Conservation (phyloP, 2,888 invertebrate genomes). For the Drosophila suboccidentalis region DNA sequence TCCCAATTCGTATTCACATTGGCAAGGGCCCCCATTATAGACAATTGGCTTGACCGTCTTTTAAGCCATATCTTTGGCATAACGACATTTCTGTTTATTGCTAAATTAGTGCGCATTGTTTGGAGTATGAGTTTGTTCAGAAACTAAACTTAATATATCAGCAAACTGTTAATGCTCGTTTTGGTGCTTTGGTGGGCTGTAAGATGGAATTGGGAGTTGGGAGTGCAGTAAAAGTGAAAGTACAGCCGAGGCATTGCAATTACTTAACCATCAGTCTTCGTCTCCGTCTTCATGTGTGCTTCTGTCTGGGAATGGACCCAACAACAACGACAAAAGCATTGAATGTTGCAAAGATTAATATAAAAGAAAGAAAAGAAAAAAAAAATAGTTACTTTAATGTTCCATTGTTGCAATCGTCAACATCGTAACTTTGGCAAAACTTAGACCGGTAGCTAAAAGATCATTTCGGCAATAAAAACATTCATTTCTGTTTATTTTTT, state of each 20-base stretch:
- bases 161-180: constrained; percentile 6
- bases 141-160: constrained; percentile 26
- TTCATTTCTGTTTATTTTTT: constrained; percentile 23
- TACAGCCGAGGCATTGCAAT: constrained; percentile 45
- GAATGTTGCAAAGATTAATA: constrained; percentile 43
- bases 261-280: constrained; percentile 51
- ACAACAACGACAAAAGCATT: constrained; percentile 28
- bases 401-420: constrained; percentile 72
- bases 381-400: constrained; percentile 61
- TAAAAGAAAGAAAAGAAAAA: constrained; percentile 22
- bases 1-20: constrained; percentile 66
- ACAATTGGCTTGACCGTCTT: constrained; percentile 40
- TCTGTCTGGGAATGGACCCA: constrained; percentile 54
- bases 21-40: constrained; percentile 42
- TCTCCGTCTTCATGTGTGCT: constrained; percentile 21
- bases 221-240: constrained; percentile 60
- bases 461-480: constrained; percentile 33
- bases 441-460: constrained; percentile 38
- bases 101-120: constrained; percentile 74
- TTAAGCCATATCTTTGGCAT: constrained; percentile 41
- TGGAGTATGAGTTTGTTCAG: constrained; percentile 15
- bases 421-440: constrained; percentile 41
- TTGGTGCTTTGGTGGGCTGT: constrained; percentile 8
- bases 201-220: constrained; percentile 5
- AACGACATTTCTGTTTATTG: constrained; percentile 59